Percentiles rank a stretch among this genome's conserved stretches.
These are phyloP conservation scores for Drosophila mojavensis DNA, from an alignment of 1,140 invertebrate genomes.

Conservation along the genomic window DNA sequence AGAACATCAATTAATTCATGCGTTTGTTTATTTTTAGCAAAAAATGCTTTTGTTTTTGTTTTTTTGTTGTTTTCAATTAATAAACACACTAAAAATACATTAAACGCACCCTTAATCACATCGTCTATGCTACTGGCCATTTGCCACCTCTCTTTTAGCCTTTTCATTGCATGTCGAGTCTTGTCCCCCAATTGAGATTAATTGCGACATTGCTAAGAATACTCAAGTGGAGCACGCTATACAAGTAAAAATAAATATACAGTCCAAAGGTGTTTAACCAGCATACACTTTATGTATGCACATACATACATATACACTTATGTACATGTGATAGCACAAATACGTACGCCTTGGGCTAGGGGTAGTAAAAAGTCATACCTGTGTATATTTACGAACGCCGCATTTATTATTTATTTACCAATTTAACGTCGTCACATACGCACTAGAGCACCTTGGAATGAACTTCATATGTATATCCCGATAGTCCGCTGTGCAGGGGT, in stretches of 20 bases:
- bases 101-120: slow-evolving; percentile 21
- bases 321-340: neutral
- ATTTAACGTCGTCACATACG: slow-evolving; percentile 21
- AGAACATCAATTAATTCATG: neutral
- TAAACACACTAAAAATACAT: neutral
- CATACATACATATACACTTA: neutral
- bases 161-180: slow-evolving; percentile 42
- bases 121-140: slow-evolving; percentile 12
- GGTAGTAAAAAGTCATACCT: slow-evolving; percentile 54
- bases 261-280: slow-evolving; percentile 39
- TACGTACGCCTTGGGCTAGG: neutral
- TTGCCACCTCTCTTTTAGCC: slow-evolving; percentile 7
- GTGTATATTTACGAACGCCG: slow-evolving; percentile 45
- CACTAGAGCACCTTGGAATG: slow-evolving; percentile 29
- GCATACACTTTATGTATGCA: slow-evolving; percentile 18
- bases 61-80: slow-evolving; percentile 23
- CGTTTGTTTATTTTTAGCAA: slow-evolving; percentile 14
- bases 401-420: slow-evolving; percentile 65
- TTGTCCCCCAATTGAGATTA: slow-evolving; percentile 52
- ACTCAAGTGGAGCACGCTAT: slow-evolving; percentile 51
- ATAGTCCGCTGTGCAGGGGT: neutral
- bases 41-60: neutral
- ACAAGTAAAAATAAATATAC: slow-evolving; percentile 56
- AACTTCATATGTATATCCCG: slow-evolving; percentile 1
- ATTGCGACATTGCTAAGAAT: slow-evolving; percentile 62